Evolutionary conservation across 2,797 vertebrate genomes (phyloP).

Genomic region (Gallinago nigripennis): DNA sequence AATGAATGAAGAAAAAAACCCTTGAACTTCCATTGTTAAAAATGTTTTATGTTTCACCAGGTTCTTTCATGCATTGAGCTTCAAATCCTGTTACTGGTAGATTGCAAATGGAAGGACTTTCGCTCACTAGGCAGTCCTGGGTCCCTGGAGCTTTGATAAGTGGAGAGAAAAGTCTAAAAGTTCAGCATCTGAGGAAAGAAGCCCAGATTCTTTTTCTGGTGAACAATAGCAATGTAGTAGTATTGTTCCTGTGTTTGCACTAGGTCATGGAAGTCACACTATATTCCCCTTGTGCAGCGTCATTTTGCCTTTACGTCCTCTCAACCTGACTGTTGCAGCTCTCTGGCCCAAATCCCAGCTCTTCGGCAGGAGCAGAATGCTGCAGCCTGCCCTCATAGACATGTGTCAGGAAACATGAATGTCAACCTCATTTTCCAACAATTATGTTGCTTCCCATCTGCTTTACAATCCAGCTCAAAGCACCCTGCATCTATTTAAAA

Average conservation of each 20-base stretch:
- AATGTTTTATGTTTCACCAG: neutral
- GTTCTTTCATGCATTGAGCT: neutral
- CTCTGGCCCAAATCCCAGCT: conserved; percentile 27
- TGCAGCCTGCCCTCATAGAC: neutral
- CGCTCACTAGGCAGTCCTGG: neutral
- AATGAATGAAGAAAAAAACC: neutral
- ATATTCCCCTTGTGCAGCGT: neutral
- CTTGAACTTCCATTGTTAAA: neutral
- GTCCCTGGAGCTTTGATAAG: neutral
- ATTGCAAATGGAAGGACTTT: neutral
- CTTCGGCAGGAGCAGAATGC: conserved; percentile 3
- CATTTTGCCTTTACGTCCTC: neutral
- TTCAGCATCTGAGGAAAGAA: neutral
- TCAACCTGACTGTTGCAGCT: neutral
- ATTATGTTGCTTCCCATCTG: neutral
- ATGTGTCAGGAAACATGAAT: neutral
- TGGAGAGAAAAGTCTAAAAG: neutral
- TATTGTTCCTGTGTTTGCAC: neutral
- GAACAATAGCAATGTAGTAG: neutral
- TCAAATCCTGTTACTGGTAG: neutral
- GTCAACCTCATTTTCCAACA: neutral
- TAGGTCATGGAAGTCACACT: neutral
- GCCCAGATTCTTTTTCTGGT: neutral
- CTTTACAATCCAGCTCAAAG: neutral
- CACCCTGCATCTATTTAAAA: conserved; percentile 6